phyloP scores from a whole-genome alignment of 2,888 invertebrate species.

The Sympetrum striolatum region DNA sequence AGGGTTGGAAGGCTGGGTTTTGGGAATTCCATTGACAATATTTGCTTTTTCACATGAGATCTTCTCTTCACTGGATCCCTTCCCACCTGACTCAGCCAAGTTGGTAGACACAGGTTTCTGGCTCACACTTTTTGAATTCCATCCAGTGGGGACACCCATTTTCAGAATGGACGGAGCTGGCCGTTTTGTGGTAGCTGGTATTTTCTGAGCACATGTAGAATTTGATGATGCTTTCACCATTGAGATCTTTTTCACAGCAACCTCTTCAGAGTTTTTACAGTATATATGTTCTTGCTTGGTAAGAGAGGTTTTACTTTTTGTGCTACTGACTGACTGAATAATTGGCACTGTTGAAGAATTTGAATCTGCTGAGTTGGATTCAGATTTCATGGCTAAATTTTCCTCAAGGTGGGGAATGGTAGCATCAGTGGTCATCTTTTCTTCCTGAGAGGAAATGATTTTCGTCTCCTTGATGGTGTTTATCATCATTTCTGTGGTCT shows the following conservation, averaged over 20 bases:
- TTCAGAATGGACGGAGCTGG: conserved; percentile 30
- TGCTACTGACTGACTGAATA: neutral
- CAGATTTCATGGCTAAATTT: neutral
- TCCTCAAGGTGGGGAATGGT: neutral
- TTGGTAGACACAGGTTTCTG: neutral
- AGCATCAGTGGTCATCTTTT: neutral
- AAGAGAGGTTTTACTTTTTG: neutral
- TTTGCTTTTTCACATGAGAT: neutral
- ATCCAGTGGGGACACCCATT: conserved; percentile 8
- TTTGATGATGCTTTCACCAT: neutral
- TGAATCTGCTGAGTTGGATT: neutral
- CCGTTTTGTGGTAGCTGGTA: neutral
- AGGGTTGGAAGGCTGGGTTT: neutral
- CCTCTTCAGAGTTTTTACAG: neutral
- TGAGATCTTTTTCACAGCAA: neutral
- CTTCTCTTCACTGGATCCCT: conserved; percentile 4
- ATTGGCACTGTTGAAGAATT: neutral
- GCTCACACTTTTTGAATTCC: neutral
- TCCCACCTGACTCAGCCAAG: neutral
- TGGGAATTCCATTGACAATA: neutral
- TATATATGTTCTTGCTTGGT: neutral
- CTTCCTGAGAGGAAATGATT: neutral
- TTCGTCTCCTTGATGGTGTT: neutral
- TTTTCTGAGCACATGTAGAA: neutral
- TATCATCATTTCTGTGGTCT: neutral